Conservation (phyloP, 2,113 vertebrate species). For the Neotragus pygmaeus region DNA sequence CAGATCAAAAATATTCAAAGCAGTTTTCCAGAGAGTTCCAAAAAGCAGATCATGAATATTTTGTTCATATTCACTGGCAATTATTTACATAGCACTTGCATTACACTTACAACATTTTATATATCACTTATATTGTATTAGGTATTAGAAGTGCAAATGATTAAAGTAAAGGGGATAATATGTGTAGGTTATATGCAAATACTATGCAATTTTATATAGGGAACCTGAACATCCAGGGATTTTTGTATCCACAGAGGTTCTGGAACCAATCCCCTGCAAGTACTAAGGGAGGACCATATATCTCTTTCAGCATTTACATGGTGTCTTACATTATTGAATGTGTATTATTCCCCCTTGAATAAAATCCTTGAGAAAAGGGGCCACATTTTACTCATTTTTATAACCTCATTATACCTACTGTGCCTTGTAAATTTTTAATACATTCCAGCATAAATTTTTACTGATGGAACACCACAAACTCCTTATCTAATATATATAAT, state of each 20-base stretch:
- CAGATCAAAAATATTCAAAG: neutral
- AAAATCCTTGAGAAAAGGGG: constrained; percentile 10
- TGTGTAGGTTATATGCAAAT: neutral
- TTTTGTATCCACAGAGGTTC: neutral
- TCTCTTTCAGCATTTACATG: neutral
- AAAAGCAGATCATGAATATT: neutral
- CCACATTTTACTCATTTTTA: constrained; percentile 38
- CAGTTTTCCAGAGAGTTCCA: neutral
- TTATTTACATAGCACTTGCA: neutral
- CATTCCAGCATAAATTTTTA: constrained; percentile 19
- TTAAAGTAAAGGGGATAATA: neutral
- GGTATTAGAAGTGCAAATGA: neutral
- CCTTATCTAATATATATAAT: constrained; percentile 20
- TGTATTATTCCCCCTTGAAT: neutral
- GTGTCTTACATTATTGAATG: neutral
- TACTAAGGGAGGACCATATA: neutral
- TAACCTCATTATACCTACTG: neutral
- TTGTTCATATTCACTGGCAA: neutral
- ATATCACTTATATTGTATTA: neutral
- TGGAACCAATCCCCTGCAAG: neutral
- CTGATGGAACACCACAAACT: neutral
- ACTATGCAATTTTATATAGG: neutral
- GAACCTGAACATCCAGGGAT: too few relatives aligned
- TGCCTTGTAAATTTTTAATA: constrained; percentile 31
- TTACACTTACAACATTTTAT: neutral